Conservation (phyloP, 1,140 invertebrate genomes). For the Magallana ariakensis region DNA sequence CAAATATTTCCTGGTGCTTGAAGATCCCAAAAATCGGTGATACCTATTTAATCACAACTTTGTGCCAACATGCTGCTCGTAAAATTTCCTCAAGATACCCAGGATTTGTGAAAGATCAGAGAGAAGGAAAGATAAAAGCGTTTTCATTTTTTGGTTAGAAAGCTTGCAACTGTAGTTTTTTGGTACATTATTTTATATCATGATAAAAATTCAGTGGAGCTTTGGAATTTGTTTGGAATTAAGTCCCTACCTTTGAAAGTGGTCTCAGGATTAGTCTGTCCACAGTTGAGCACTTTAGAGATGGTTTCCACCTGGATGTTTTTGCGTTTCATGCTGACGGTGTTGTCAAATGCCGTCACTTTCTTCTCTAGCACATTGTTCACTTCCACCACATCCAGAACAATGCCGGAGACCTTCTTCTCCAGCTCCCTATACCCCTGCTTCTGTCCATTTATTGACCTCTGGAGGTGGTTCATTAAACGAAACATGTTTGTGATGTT, state of each 20-base stretch:
- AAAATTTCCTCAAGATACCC: not conserved
- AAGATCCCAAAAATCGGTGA: too few relatives aligned
- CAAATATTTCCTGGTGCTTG: too few relatives aligned
- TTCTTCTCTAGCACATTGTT: constrained; percentile 73
- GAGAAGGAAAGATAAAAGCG: not conserved
- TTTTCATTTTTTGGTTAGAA: not conserved
- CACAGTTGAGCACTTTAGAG: constrained; percentile 62
- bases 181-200: not conserved
- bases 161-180: not conserved
- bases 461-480: constrained; percentile 71
- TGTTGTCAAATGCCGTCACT: constrained; percentile 49
- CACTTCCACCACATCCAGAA: constrained; percentile 75
- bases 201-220: not conserved
- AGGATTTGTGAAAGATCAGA: not conserved
- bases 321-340: constrained; percentile 49
- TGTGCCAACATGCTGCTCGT: not conserved
- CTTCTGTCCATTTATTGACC: constrained; percentile 65
- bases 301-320: constrained; percentile 71
- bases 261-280: constrained; percentile 51
- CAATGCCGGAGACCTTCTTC: constrained; percentile 73
- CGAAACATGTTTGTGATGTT: constrained; percentile 72
- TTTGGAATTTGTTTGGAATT: not conserved
- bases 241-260: constrained; percentile 69
- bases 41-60: not conserved
- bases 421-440: constrained; percentile 70